Base-by-base conservation (phyloP, 2,888 invertebrate species). In the Cryptus viduatorius region DNA sequence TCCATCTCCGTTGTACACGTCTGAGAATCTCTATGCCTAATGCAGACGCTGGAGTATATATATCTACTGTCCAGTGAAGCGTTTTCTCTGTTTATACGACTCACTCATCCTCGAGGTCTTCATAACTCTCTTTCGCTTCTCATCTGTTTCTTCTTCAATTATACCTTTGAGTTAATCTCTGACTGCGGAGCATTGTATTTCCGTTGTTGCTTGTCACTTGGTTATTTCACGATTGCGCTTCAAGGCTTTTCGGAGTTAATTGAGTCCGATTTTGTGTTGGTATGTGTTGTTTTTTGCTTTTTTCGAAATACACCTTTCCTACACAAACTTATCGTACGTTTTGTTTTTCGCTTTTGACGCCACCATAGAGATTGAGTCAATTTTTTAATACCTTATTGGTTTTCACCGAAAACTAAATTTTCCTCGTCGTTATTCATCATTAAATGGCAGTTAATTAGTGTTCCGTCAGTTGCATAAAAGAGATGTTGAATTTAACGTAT, bases 81-180 rank as follows among this genome's bases (percentile, higher is more conserved):
- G 12, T 77, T 64, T 29, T 73, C 73, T 80, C 77, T 61, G 59
- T 73, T 53, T 64, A 31, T 80, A 75, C 64, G 61, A 78, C 59
- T 68, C 29, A 46, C 42, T 69, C 46, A 71, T 61, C 72, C 67
- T 16, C 56, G 42, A 79, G 50, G 44, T 65, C 75, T 71, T 76
- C 56, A 71, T 79, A 79, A 79, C 64, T 83, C 83, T 69, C 69
- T 65, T 83, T 75, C 46, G 29, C 50, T 79, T 61, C 67, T 61
- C 67, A 73, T 68, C 37, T 64, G 44, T 19, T 67, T 48, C 44
- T 79, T 71, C 59, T 16, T 77, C 76, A 50, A 73, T 79, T 79
- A 72, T 19, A 65, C 64, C 72, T 37, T 68, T 44, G 50, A 73
- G 50, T 61, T 61, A 68, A 29, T 53, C 31, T 5, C n/a, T 31